These are phyloP conservation scores for Vultur gryphus DNA, from an alignment of 2,797 vertebrate genomes.

Conservation along the genomic window DNA sequence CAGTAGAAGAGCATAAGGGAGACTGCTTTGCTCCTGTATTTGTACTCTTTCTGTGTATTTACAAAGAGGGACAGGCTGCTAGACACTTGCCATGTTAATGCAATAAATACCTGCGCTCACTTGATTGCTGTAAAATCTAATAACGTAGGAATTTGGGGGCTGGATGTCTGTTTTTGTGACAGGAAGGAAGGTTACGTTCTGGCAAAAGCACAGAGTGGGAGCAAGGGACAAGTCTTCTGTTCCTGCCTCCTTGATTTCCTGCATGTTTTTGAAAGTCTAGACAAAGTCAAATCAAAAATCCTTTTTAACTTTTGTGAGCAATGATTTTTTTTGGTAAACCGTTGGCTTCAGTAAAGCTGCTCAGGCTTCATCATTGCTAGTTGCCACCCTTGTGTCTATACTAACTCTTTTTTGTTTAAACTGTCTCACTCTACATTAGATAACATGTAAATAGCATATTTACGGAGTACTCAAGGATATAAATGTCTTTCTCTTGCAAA, in stretches of 20 bases:
- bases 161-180: neutral
- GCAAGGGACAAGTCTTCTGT: neutral
- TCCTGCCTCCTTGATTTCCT: neutral
- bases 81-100: neutral
- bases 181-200: neutral
- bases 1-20: neutral
- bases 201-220: neutral
- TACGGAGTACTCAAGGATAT: neutral
- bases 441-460: neutral
- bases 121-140: neutral
- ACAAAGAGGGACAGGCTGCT: neutral
- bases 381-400: neutral
- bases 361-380: neutral
- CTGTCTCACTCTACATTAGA: neutral
- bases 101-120: neutral
- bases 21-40: neutral
- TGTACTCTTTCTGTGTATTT: neutral
- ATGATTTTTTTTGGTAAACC: neutral
- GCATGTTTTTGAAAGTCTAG: neutral
- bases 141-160: neutral
- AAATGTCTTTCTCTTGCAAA: neutral
- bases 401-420: neutral
- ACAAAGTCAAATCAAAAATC: neutral
- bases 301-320: neutral
- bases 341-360: neutral